Conservation (phyloP, 2,888 invertebrate species). For the Alentia gelatinosa region DNA sequence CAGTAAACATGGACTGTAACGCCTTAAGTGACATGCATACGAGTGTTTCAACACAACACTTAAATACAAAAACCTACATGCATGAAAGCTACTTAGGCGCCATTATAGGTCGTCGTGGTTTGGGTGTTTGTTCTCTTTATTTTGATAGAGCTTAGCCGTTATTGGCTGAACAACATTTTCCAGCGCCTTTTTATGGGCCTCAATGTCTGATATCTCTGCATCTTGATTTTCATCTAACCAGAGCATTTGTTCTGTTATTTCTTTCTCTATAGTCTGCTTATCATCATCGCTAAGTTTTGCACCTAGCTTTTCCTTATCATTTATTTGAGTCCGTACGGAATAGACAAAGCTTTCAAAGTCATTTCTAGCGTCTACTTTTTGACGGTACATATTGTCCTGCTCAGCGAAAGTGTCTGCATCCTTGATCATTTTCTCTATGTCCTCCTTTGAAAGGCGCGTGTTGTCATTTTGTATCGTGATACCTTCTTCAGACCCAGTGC, state of each 20-base stretch:
- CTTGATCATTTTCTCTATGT: constrained; percentile 99
- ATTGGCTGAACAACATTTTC: constrained; percentile 98
- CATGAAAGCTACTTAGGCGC: neutral
- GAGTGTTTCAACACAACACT: neutral
- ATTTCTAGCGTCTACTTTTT: constrained; percentile 96
- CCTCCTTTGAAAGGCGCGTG: constrained; percentile 97
- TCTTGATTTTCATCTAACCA: constrained; percentile 98
- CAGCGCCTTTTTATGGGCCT: constrained; percentile 95
- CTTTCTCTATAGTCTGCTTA: constrained; percentile 94
- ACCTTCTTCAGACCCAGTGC: constrained; percentile 98
- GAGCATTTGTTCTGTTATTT: constrained; percentile 96
- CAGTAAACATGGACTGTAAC: neutral
- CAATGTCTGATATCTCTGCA: constrained; percentile 94
- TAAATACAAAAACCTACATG: neutral
- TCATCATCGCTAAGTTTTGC: constrained; percentile 93
- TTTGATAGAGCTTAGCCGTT: constrained; percentile 92
- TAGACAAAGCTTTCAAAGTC: constrained; percentile 97
- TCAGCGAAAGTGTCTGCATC: constrained; percentile 99
- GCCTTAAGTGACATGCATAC: neutral
- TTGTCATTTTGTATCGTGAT: constrained; percentile 99
- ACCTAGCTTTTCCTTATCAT: constrained; percentile 98
- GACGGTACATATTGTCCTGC: constrained; percentile 92
- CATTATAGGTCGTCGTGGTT: constrained; percentile 24
- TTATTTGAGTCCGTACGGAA: constrained; percentile 97
- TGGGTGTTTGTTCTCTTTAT: neutral